Percentiles rank a stretch among this genome's conserved stretches.
phyloP scores from a whole-genome alignment of 1,140 invertebrate genomes.

The Ptiloglossa arizonensis region DNA sequence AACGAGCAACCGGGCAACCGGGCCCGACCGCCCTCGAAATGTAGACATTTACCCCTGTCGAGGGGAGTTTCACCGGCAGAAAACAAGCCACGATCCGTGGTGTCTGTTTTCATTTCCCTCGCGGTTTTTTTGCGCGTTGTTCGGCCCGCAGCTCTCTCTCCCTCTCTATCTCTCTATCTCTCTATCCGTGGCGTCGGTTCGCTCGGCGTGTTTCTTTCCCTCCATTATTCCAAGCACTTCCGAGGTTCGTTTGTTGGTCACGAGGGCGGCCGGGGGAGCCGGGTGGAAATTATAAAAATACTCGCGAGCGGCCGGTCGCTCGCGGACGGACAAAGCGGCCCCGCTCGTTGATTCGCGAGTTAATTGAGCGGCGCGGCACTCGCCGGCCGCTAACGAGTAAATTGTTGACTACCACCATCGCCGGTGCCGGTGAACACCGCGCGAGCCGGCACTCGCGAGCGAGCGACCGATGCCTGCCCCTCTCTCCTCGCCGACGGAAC shows the following conservation, averaged over 20 bases:
- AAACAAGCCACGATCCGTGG: slow-evolving; percentile 56
- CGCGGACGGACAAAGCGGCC: slow-evolving; percentile 66
- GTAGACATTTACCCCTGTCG: slow-evolving; percentile 58
- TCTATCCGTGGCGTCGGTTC: neutral
- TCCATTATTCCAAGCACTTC: slow-evolving; percentile 55
- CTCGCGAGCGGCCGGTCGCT: slow-evolving; percentile 28
- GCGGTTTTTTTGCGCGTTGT: slow-evolving; percentile 48
- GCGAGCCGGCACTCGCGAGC: slow-evolving; percentile 17
- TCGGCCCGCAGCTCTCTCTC: neutral
- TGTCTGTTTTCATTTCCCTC: slow-evolving; percentile 64
- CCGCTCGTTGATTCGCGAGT: slow-evolving; percentile 72
- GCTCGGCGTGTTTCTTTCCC: neutral
- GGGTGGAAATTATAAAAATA: slow-evolving; percentile 72
- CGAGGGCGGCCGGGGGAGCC: slow-evolving; percentile 48
- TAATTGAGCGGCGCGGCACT: slow-evolving; percentile 77
- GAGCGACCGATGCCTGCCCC: too few relatives aligned
- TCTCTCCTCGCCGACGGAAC: neutral
- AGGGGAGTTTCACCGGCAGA: slow-evolving; percentile 38
- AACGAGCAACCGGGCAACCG: slow-evolving; percentile 51
- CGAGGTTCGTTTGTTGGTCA: slow-evolving; percentile 65
- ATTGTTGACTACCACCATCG: slow-evolving; percentile 72
- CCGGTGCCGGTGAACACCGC: neutral
- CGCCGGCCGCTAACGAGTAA: slow-evolving; percentile 77
- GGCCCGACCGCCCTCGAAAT: slow-evolving; percentile 49
- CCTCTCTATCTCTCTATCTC: neutral